These are phyloP conservation scores for Gymnogyps californianus DNA, from an alignment of 2,113 vertebrate species.

Conservation along the genomic window DNA sequence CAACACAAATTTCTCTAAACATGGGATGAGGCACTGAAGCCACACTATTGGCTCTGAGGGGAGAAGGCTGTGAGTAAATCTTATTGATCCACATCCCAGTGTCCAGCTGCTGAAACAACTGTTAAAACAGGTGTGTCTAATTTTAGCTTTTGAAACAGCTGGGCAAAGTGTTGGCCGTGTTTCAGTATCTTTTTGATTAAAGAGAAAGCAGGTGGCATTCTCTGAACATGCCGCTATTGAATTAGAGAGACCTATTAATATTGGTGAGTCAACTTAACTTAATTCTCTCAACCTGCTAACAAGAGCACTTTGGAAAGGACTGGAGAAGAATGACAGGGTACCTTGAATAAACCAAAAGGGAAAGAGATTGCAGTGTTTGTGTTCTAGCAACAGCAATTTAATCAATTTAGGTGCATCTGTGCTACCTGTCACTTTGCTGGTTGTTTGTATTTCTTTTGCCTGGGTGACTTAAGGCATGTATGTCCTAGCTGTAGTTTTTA, in stretches of 20 bases:
- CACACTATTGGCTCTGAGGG: not conserved
- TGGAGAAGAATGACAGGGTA: not conserved
- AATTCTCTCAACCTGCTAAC: slow-evolving; percentile 60
- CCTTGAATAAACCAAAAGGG: not conserved
- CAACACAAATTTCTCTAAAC: slow-evolving; percentile 42
- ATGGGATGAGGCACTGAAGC: not conserved
- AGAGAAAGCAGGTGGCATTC: slow-evolving; percentile 55
- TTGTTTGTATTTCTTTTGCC: not conserved
- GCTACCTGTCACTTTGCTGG: not conserved
- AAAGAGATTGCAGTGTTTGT: not conserved
- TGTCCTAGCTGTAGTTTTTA: not conserved
- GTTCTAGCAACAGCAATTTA: not conserved
- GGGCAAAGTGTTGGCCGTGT: not conserved
- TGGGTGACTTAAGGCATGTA: not conserved
- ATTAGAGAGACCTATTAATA: slow-evolving; percentile 58
- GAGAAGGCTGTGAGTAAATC: not conserved
- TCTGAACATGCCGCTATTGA: slow-evolving; percentile 16
- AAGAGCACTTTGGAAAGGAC: slow-evolving; percentile 23
- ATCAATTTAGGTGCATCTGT: slow-evolving; percentile 11
- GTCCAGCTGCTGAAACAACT: slow-evolving; percentile 42
- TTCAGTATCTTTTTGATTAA: slow-evolving; percentile 13
- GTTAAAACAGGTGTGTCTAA: slow-evolving; percentile 28
- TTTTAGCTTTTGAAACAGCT: slow-evolving; percentile 36
- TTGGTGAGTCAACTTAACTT: slow-evolving; percentile 54
- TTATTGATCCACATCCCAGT: not conserved